These are phyloP conservation scores for Leptothorax acervorum DNA, from an alignment of 2,888 invertebrate species.

Conservation along the genomic window DNA sequence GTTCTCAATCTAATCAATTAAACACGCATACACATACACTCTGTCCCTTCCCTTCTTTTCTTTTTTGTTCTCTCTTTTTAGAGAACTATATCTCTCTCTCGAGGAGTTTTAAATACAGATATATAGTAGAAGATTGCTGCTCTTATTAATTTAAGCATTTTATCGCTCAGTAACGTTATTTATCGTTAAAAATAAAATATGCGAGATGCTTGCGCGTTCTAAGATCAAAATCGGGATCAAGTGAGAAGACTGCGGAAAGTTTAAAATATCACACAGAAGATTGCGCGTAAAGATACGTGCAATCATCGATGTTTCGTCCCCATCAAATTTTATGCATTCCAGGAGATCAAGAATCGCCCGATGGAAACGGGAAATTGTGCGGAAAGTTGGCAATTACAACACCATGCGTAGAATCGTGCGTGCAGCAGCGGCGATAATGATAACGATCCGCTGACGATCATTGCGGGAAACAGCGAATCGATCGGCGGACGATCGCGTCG, in stretches of 20 bases:
- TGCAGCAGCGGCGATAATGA: slow-evolving; percentile 8
- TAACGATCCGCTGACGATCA: slow-evolving; percentile 19
- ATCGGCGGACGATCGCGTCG: slow-evolving; percentile 10
- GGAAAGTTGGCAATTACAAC: slow-evolving; percentile 15
- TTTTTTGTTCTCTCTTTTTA: neutral
- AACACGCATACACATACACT: neutral
- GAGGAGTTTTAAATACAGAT: neutral
- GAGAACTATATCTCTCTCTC: neutral
- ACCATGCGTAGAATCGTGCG: neutral
- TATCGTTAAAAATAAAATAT: slow-evolving; percentile 4
- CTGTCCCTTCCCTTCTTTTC: neutral
- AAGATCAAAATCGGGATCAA: neutral
- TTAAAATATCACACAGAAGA: neutral
- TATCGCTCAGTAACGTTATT: neutral
- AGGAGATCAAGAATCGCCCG: neutral
- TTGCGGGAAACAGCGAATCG: slow-evolving; percentile 12
- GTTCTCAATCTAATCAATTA: neutral
- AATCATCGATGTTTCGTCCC: neutral
- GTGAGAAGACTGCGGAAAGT: neutral
- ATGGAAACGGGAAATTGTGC: neutral
- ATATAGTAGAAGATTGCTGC: neutral
- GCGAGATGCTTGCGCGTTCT: neutral
- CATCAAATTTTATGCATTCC: slow-evolving; percentile 32
- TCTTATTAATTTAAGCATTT: neutral
- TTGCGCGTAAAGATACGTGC: neutral